Evolutionary conservation across 2,888 invertebrate species (phyloP).

Genomic region (Torymus texanus): DNA sequence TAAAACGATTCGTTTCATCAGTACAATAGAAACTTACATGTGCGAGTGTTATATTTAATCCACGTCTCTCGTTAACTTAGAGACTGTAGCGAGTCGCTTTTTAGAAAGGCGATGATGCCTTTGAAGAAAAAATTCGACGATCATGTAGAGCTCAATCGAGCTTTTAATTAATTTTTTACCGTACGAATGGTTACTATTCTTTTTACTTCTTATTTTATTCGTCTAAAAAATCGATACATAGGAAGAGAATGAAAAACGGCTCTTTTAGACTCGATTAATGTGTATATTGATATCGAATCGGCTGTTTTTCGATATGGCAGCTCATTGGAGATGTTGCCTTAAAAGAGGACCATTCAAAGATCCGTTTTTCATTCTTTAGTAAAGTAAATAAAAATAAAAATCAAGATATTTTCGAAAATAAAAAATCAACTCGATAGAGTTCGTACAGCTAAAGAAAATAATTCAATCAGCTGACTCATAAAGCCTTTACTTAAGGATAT

Average conservation of each 20-base stretch:
- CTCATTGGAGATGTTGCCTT: constrained; percentile 49
- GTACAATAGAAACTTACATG: constrained; percentile 27
- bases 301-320: constrained; percentile 30
- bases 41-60: constrained; percentile 34
- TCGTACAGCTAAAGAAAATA: constrained; percentile 28
- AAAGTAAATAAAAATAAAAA: constrained; percentile 25
- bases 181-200: constrained; percentile 13
- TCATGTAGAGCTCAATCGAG: constrained; percentile 37
- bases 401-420: constrained; percentile 42
- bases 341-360: constrained; percentile 46
- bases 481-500: constrained; percentile 21
- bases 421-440: constrained; percentile 15
- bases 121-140: constrained; percentile 33
- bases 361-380: constrained; percentile 42
- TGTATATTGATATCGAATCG: constrained; percentile 44
- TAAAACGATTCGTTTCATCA: constrained; percentile 25
- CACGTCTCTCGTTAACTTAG: constrained; percentile 43
- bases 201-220: constrained; percentile 22
- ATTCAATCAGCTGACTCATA: constrained; percentile 10
- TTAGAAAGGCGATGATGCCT: constrained; percentile 41
- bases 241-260: constrained; percentile 35
- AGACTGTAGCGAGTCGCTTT: constrained; percentile 50
- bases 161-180: constrained; percentile 32
- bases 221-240: constrained; percentile 25
- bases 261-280: constrained; percentile 50